Evolutionary conservation across 53 echinoderm and acorn worm genomes (phyloP).

Genomic region (Actinopyga echinites): DNA sequence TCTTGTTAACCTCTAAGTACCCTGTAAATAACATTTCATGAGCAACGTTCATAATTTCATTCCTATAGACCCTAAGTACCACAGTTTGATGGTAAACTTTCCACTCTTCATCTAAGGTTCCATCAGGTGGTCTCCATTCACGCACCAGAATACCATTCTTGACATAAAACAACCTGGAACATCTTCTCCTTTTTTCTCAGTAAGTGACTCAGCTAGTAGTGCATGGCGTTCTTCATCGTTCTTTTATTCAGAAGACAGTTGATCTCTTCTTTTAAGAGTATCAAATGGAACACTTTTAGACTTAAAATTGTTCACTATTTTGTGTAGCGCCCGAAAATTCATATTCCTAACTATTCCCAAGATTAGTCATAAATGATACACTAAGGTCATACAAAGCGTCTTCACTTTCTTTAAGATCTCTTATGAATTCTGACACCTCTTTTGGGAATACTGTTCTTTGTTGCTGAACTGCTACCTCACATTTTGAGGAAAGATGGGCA

Average conservation of each 20-base stretch:
- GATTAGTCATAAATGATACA: no score
- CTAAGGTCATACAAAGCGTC: no score
- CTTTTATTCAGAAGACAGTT: conserved; percentile 33
- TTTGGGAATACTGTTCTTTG: no score
- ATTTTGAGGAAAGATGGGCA: no score
- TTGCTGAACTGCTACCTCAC: no score
- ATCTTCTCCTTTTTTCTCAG: conserved; percentile 2
- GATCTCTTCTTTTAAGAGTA: background rate
- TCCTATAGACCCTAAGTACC: conserved; percentile 39
- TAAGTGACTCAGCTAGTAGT: background rate
- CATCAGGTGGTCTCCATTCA: conserved; percentile 58
- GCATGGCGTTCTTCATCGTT: background rate
- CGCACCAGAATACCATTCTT: conserved; percentile 54
- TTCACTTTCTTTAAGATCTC: no score
- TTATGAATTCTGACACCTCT: no score
- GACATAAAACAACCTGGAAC: conserved; percentile 22
- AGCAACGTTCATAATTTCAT: conserved; percentile 44
- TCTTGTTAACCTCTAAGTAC: conserved; percentile 63
- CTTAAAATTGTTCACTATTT: background rate
- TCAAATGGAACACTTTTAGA: background rate
- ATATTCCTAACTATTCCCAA: no score
- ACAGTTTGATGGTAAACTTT: conserved; percentile 45
- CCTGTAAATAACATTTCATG: conserved; percentile 60
- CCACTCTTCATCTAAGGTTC: conserved; percentile 59
- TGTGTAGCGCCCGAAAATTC: no score